phyloP scores from a whole-genome alignment of 2,113 vertebrate genomes.

The Petromus typicus region DNA sequence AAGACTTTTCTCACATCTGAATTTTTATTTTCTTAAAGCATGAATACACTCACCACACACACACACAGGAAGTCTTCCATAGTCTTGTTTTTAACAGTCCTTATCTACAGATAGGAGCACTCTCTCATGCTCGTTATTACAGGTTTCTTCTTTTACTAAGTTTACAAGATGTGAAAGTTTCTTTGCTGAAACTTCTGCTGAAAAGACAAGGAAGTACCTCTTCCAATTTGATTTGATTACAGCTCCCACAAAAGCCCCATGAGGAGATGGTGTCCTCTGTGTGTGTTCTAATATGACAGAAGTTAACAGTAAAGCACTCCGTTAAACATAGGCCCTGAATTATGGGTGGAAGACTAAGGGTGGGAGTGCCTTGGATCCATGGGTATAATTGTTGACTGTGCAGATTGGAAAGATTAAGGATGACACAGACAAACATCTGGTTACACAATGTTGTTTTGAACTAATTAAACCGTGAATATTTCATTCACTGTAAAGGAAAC shows the following conservation, averaged over 20 bases:
- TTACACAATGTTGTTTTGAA: constrained; percentile 62
- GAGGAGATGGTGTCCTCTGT: constrained; percentile 14
- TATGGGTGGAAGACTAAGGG: constrained; percentile 24
- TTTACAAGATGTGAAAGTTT: constrained; percentile 42
- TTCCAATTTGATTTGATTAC: constrained; percentile 65
- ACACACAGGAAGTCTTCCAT: not conserved
- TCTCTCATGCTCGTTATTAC: not conserved
- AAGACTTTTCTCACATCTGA: constrained; percentile 56
- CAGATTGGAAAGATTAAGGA: constrained; percentile 60
- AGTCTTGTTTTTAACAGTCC: not conserved
- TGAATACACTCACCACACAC: not conserved
- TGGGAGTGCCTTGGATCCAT: constrained; percentile 55
- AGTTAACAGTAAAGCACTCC: not conserved
- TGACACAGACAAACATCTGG: constrained; percentile 53
- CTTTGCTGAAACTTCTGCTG: constrained; percentile 12
- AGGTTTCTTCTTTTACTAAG: constrained; percentile 47
- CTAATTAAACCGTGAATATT: constrained; percentile 60
- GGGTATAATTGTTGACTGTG: constrained; percentile 59
- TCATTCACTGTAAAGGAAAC: constrained; percentile 67
- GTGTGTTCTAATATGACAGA: constrained; percentile 49
- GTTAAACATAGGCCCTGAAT: not conserved
- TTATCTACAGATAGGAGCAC: not conserved
- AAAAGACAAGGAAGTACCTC: constrained; percentile 51
- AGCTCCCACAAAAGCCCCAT: constrained; percentile 2
- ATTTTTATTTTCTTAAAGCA: constrained; percentile 37